Conservation (phyloP, 2,113 vertebrate genomes). For the Pyxicephalus adspersus region DNA sequence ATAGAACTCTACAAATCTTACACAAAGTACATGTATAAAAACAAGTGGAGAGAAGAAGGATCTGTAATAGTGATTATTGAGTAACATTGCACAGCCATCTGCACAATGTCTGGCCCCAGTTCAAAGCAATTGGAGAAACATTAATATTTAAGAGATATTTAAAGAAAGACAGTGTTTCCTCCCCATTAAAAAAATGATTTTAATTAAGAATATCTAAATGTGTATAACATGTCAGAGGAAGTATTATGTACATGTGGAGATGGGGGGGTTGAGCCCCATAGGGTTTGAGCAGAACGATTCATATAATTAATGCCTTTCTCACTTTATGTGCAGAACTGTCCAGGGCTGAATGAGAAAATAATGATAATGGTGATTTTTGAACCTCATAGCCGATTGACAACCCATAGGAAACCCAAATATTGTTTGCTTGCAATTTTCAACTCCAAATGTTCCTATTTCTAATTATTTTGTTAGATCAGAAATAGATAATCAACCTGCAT, state of each 20-base stretch:
- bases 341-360: too few relatives aligned
- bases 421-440: too few relatives aligned
- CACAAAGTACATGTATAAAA: too few relatives aligned
- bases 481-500: too few relatives aligned
- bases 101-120: constrained; percentile 13
- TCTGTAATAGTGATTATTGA: neutral
- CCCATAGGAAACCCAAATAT: too few relatives aligned
- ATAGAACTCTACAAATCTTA: too few relatives aligned
- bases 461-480: too few relatives aligned
- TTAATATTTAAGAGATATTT: constrained; percentile 17
- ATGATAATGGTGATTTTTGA: too few relatives aligned
- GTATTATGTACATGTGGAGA: neutral
- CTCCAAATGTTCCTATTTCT: too few relatives aligned
- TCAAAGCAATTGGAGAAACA: neutral
- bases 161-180: constrained; percentile 2
- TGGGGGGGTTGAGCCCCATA: neutral
- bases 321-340: too few relatives aligned
- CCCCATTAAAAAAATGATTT: constrained; percentile 7
- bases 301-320: too few relatives aligned
- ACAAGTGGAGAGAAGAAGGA: neutral
- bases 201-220: constrained; percentile 35
- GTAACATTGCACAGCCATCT: constrained; percentile 19
- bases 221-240: constrained; percentile 17
- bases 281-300: neutral
- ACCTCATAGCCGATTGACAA: too few relatives aligned